Percentiles rank a stretch among this genome's conserved stretches.
Conservation (phyloP, 64 coral and sea anemone species). For the Astreopora myriophthalma region DNA sequence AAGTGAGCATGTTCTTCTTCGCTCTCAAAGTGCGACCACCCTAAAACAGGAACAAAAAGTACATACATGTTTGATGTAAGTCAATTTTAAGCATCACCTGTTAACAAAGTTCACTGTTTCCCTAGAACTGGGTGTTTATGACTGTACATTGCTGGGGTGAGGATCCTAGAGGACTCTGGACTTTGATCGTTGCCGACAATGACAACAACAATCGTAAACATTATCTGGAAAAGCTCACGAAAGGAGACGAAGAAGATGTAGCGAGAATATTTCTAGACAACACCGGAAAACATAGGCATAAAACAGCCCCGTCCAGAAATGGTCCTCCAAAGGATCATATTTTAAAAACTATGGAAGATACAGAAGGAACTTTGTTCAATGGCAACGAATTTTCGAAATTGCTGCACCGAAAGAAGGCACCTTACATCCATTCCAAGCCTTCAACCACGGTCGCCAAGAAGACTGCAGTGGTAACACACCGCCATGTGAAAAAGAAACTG, state of each 20-base stretch:
- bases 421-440: neutral
- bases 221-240: slow-evolving; percentile 63
- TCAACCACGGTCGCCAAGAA: neutral
- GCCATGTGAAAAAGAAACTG: neutral
- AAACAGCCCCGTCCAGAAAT: neutral
- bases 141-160: slow-evolving; percentile 98
- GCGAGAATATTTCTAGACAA: slow-evolving; percentile 77
- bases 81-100: neutral
- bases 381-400: slow-evolving; percentile 58
- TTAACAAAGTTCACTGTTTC: neutral
- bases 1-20: no score
- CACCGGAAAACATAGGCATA: slow-evolving; percentile 26
- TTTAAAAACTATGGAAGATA: slow-evolving; percentile 78
- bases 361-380: slow-evolving; percentile 56
- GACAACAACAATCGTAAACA: slow-evolving; percentile 86
- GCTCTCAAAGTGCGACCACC: no score
- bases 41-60: neutral
- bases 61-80: neutral
- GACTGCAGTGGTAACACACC: neutral
- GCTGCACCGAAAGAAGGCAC: slow-evolving; percentile 8
- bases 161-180: slow-evolving; percentile 94
- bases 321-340: slow-evolving; percentile 33
- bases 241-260: slow-evolving; percentile 85
- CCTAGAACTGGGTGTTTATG: slow-evolving; percentile 98
- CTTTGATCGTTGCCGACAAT: slow-evolving; percentile 92